Evolutionary conservation across 2,888 invertebrate species (phyloP).

Genomic region (Nemotelus pantherinus): DNA sequence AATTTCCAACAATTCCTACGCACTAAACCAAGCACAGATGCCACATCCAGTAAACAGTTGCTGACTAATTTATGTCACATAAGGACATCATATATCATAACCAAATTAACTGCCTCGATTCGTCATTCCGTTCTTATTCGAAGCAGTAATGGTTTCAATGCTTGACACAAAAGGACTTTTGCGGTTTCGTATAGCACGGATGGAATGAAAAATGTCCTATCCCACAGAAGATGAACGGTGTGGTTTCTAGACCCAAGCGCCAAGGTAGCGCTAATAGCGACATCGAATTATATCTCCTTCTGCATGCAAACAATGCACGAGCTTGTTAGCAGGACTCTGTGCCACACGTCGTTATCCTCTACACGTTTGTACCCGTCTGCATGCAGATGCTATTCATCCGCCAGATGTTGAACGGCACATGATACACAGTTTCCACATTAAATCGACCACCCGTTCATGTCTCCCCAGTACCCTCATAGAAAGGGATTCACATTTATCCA

Average conservation of each 20-base stretch:
- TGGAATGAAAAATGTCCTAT: constrained; percentile 3
- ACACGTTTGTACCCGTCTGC: not conserved
- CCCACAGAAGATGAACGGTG: constrained; percentile 10
- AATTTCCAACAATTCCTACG: no score
- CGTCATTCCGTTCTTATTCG: not conserved
- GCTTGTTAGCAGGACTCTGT: no score
- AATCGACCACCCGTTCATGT: not conserved
- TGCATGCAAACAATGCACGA: no score
- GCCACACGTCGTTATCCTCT: no score
- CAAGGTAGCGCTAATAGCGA: not conserved
- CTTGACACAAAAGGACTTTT: constrained; percentile 27
- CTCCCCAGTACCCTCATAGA: not conserved
- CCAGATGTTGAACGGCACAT: constrained; percentile 17
- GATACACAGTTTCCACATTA: not conserved
- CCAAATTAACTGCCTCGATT: constrained; percentile 21
- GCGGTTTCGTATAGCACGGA: not conserved
- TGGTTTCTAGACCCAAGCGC: constrained; percentile 1
- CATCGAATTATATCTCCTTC: no score
- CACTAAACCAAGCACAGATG: not conserved
- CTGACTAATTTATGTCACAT: constrained; percentile 13
- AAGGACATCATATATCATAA: constrained; percentile 34
- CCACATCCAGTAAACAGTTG: not conserved
- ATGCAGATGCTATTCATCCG: constrained; percentile 17
- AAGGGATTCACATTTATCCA: not conserved
- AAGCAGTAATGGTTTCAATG: not conserved